Conservation (phyloP, 2,113 vertebrate genomes). For the Strigops habroptila region DNA sequence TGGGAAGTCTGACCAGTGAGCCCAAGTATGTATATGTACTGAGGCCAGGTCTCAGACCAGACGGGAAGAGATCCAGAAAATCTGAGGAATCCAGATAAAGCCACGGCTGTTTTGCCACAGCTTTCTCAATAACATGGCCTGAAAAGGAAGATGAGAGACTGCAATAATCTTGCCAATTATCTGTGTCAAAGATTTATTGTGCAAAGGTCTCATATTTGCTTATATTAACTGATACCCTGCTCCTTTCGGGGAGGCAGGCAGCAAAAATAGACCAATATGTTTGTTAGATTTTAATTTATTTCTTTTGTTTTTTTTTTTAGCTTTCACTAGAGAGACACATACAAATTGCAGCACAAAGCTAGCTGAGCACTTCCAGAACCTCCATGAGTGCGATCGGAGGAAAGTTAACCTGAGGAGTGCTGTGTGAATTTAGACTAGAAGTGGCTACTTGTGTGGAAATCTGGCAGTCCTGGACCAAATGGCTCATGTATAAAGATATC, state of each 20-base stretch:
- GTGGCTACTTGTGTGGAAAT: neutral
- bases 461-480: neutral
- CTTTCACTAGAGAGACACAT: neutral
- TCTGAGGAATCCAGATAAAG: constrained; percentile 59
- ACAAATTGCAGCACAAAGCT: neutral
- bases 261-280: constrained; percentile 10
- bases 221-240: constrained; percentile 5
- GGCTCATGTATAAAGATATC: neutral
- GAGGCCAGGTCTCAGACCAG: constrained; percentile 31
- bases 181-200: constrained; percentile 42
- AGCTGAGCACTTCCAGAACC: neutral
- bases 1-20: constrained; percentile 16
- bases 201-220: constrained; percentile 38
- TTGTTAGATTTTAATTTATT: neutral
- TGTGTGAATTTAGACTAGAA: neutral
- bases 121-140: constrained; percentile 48
- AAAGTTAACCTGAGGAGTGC: neutral
- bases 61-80: constrained; percentile 32
- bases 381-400: neutral
- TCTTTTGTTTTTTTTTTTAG: neutral
- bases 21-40: constrained; percentile 18
- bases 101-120: constrained; percentile 35
- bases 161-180: constrained; percentile 36
- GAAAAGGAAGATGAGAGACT: constrained; percentile 57
- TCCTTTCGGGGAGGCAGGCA: neutral